A percentile compares a stretch with the other conserved stretches of the same genome.
These are phyloP conservation scores for Tubulanus polymorphus DNA, from an alignment of 2,888 invertebrate species.

Conservation along the genomic window DNA sequence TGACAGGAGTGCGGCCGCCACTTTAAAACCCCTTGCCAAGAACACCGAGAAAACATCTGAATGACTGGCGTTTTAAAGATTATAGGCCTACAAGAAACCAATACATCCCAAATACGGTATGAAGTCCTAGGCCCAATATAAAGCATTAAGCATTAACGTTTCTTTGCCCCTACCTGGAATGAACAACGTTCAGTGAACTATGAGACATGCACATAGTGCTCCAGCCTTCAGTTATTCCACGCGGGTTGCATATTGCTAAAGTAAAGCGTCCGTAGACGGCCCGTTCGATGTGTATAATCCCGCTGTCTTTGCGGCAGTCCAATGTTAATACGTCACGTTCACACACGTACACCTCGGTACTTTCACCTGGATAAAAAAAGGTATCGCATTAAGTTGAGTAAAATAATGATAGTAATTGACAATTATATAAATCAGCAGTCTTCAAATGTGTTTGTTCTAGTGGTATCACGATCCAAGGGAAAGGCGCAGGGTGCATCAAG, in stretches of 20 bases:
- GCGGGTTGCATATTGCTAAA: conserved; percentile 92
- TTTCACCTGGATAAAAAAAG: too few relatives aligned
- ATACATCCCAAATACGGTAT: neutral
- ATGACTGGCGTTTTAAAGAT: neutral
- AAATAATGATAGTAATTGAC: too few relatives aligned
- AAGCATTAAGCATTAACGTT: neutral
- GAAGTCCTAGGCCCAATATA: neutral
- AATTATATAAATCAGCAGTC: too few relatives aligned
- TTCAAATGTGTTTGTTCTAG: too few relatives aligned
- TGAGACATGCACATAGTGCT: conserved; percentile 93
- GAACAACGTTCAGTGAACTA: conserved; percentile 80
- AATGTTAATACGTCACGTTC: conserved; percentile 87
- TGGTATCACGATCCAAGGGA: too few relatives aligned
- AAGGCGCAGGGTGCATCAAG: too few relatives aligned
- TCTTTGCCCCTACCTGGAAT: conserved; percentile 68
- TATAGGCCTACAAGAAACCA: neutral
- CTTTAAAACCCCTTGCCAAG: too few relatives aligned
- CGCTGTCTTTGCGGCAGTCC: conserved; percentile 78
- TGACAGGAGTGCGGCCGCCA: too few relatives aligned
- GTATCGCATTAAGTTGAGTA: too few relatives aligned
- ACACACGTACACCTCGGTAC: conserved; percentile 92
- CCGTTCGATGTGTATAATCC: conserved; percentile 82
- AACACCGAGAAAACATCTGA: conserved; percentile 7
- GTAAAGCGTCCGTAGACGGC: conserved; percentile 92
- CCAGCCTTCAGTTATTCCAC: conserved; percentile 88